Conservation (phyloP, 2,113 vertebrate species). For the Cervus canadensis region DNA sequence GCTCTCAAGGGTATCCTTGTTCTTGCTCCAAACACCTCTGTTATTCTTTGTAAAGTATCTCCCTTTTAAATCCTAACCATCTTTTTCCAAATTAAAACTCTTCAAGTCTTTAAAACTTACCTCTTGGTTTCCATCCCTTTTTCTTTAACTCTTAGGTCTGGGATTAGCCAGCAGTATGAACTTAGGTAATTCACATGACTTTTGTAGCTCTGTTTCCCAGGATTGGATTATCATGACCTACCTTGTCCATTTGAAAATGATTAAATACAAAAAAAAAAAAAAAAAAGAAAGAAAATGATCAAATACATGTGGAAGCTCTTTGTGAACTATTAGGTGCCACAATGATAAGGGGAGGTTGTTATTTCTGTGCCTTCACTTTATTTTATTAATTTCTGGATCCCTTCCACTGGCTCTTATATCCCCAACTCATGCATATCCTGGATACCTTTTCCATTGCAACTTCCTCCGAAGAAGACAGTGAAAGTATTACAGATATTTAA, state of each 20-base stretch:
- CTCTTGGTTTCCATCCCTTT: neutral
- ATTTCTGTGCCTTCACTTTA: conserved; percentile 10
- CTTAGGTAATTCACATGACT: neutral
- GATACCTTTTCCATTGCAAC: neutral
- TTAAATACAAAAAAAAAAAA: conserved; percentile 7
- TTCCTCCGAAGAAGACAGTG: neutral
- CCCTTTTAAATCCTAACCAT: neutral
- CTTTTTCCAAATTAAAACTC: neutral
- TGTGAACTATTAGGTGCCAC: neutral
- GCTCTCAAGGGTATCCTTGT: neutral
- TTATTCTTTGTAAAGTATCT: neutral
- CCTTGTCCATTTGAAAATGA: neutral
- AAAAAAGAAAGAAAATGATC: conserved; percentile 14
- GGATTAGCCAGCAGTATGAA: neutral
- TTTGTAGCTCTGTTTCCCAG: neutral
- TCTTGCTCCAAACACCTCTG: neutral
- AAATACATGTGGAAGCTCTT: neutral
- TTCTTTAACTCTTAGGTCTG: neutral
- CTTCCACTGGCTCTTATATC: neutral
- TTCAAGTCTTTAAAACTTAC: neutral
- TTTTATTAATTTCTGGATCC: neutral
- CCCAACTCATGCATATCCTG: neutral
- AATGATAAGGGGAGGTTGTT: neutral
- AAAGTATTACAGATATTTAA: neutral
- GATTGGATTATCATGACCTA: neutral